Evolutionary conservation across 1,140 invertebrate genomes (phyloP).

Genomic region (Mycetomoellerius zeteki): DNA sequence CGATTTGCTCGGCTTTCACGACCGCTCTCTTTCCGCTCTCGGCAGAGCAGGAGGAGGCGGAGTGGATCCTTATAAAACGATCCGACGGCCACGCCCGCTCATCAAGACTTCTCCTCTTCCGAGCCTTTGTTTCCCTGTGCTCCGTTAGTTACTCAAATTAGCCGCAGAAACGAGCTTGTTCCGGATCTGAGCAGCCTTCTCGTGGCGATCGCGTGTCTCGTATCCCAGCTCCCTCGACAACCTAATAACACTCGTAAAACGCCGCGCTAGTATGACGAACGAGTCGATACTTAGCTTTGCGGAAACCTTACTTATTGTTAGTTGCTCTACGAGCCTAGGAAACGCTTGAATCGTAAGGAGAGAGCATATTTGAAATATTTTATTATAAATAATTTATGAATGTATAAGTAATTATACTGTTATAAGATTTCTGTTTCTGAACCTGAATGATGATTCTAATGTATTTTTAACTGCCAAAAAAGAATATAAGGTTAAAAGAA

Average conservation of each 20-base stretch:
- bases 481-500: too few relatives aligned
- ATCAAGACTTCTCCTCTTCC: conserved; percentile 72
- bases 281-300: conserved; percentile 10
- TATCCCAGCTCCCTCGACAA: conserved; percentile 22
- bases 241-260: conserved; percentile 56
- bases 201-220: conserved; percentile 42
- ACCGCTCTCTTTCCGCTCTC: conserved; percentile 47
- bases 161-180: conserved; percentile 78
- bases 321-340: background rate
- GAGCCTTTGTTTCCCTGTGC: conserved; percentile 80
- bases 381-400: background rate
- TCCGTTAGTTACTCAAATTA: conserved; percentile 84
- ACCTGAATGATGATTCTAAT: too few relatives aligned
- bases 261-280: background rate
- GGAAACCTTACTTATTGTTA: conserved; percentile 14
- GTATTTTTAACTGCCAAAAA: too few relatives aligned
- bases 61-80: conserved; percentile 67
- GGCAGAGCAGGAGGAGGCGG: conserved; percentile 34
- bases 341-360: background rate
- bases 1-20: conserved; percentile 59
- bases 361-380: background rate
- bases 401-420: too few relatives aligned
- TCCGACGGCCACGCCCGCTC: conserved; percentile 76
- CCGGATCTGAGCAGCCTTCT: conserved; percentile 33
- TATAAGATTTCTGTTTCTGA: too few relatives aligned